A percentile compares a stretch with the other conserved stretches of the same genome.
phyloP scores from a whole-genome alignment of 37 sponge, comb jelly and placozoan genomes.

The Hexactinellida sp. region DNA sequence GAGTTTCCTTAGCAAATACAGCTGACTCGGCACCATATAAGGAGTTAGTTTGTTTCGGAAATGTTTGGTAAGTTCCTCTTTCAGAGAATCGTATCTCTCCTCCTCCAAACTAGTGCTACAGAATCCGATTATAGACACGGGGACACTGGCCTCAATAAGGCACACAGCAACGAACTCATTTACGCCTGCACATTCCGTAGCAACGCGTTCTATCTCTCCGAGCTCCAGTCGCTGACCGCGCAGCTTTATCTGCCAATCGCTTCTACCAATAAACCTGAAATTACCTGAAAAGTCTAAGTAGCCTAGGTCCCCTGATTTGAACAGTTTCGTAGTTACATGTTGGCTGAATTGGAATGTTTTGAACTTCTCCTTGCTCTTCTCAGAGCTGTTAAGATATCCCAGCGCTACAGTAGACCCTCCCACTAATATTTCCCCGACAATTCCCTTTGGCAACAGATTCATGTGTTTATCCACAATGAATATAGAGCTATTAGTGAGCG shows the following conservation, averaged over 20 bases:
- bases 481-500: background rate
- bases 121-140: constrained; percentile 23
- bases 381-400: constrained; percentile 24
- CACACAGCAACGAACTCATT: constrained; percentile 19
- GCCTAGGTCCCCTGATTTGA: constrained; percentile 32
- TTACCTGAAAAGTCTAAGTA: constrained; percentile 21
- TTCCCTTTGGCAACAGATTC: background rate
- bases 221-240: constrained; percentile 46
- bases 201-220: constrained; percentile 29
- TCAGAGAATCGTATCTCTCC: background rate
- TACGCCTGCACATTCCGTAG: background rate
- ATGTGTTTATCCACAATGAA: background rate
- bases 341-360: constrained; percentile 1
- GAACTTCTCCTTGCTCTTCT: constrained; percentile 17
- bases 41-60: constrained; percentile 22
- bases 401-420: constrained; percentile 30
- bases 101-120: constrained; percentile 1
- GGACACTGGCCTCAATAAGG: background rate
- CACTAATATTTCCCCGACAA: background rate
- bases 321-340: background rate
- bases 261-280: constrained; percentile 30
- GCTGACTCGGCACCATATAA: constrained; percentile 38
- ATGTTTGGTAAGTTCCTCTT: background rate
- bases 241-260: constrained; percentile 45
- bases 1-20: constrained; percentile 22